Evolutionary conservation across 1,140 invertebrate genomes (phyloP).

Genomic region (Diorhabda sublineata): DNA sequence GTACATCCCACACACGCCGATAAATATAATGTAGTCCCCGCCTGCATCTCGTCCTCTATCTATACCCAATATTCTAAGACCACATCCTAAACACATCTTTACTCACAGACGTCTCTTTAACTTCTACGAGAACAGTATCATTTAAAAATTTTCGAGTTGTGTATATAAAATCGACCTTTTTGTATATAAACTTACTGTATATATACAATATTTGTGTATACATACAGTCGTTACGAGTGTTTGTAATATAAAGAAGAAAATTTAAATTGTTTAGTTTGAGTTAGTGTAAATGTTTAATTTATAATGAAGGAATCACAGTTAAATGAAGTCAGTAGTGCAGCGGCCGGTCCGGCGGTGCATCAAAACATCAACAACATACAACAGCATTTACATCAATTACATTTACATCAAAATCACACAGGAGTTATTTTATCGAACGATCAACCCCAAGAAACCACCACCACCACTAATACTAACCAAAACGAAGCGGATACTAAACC

Average conservation of each 20-base stretch:
- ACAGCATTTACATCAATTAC: slow-evolving; percentile 42
- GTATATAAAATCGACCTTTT: slow-evolving; percentile 43
- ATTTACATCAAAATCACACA: slow-evolving; percentile 38
- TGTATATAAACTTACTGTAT: slow-evolving; percentile 46
- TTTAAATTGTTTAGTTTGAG: slow-evolving; percentile 41
- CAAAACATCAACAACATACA: slow-evolving; percentile 39
- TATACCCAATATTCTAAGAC: neutral
- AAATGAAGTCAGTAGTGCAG: slow-evolving; percentile 34
- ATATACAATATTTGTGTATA: slow-evolving; percentile 47
- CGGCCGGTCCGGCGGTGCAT: slow-evolving; percentile 33
- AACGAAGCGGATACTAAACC: slow-evolving; percentile 38
- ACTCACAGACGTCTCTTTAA: neutral
- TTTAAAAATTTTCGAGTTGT: slow-evolving; percentile 38
- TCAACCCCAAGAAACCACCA: slow-evolving; percentile 17
- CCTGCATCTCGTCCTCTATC: slow-evolving; percentile 7
- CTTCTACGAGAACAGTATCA: slow-evolving; percentile 32
- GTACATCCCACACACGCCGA: slow-evolving; percentile 12
- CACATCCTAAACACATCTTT: slow-evolving; percentile 11
- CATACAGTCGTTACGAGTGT: slow-evolving; percentile 38
- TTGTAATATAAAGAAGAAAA: slow-evolving; percentile 40
- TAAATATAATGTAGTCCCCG: slow-evolving; percentile 3
- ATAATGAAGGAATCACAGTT: slow-evolving; percentile 47
- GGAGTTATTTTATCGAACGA: slow-evolving; percentile 40
- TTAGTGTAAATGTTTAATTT: slow-evolving; percentile 46
- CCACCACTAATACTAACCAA: slow-evolving; percentile 32